Evolutionary conservation across 1,140 invertebrate species (phyloP), one percentile per base, ranked within the genome.

Genomic region (Diabrotica virgifera): DNA sequence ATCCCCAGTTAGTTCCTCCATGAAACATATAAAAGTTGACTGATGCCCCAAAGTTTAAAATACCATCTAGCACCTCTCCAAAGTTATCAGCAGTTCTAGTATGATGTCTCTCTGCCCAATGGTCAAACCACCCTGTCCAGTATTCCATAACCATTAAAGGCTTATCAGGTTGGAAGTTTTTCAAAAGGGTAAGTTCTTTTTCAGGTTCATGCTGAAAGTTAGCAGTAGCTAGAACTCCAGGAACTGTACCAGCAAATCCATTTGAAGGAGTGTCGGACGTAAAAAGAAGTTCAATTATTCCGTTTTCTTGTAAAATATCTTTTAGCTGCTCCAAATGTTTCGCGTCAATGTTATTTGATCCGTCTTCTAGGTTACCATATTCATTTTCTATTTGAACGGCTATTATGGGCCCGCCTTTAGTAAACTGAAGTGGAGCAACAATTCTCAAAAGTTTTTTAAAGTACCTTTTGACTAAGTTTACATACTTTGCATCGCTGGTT

Each of bases 21-120:
- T 86, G 84, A 68, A 89, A 88, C 87, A 90, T 89, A 77, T 88
- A 89, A 66, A 88, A 82, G 74, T 87, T 89, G 37, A 90, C 81
- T 5, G 84, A 87, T n/a, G 82, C 82, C 36, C 82, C 71, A 63
- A 63, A 75, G n/a, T 56, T 61, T 13, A 79, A 37, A 51, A 79
- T 73, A 9, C 53, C 35, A 59, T 72, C 65, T 36, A 76, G 66
- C 61, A 69, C 65, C 5, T 66, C 11, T 13, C 54, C 8, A 52
- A 73, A 75, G 11, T 62, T 51, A n/a, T 64, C 53, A 1, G 51
- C 50, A 9, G 66, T 66, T 54, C 68, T 63, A 3, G 56, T 68
- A 52, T 73, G 62, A 64, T 78, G 76, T 8, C 13, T 59, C 14
- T 70, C 62, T 0, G 62, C 64, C 76, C 75, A 77, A 62, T 74